phyloP scores from a whole-genome alignment of 2,888 invertebrate genomes.

The Coelopa pilipes region DNA sequence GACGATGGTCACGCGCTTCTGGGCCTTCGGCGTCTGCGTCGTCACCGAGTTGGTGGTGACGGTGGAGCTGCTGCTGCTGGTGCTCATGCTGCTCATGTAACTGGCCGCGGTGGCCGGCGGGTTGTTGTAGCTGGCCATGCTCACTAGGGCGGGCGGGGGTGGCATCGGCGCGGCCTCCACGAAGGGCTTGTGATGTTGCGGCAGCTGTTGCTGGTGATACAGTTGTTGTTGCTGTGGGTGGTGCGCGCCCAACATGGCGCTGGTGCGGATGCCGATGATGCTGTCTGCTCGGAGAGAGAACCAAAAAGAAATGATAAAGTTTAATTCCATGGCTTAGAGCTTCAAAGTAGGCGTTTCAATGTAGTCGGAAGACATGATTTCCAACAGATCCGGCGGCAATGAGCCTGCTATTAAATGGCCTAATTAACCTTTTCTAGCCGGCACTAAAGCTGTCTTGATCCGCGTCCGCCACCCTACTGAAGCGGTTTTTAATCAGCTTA shows the following conservation, averaged over 20 bases:
- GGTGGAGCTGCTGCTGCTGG: conserved; percentile 41
- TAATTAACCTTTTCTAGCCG: too few relatives aligned
- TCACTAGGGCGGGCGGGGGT: conserved; percentile 33
- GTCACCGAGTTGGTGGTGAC: conserved; percentile 51
- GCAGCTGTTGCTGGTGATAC: conserved; percentile 45
- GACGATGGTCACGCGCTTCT: conserved; percentile 65
- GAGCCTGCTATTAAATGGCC: too few relatives aligned
- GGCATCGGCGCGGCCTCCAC: conserved; percentile 50
- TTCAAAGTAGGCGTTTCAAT: too few relatives aligned
- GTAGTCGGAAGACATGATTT: too few relatives aligned
- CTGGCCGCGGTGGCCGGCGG: conserved; percentile 3
- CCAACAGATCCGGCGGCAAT: too few relatives aligned
- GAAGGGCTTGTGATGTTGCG: conserved; percentile 59
- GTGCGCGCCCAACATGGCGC: conserved; percentile 49
- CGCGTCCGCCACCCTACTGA: too few relatives aligned
- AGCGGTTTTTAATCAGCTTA: too few relatives aligned
- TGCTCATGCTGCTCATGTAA: conserved; percentile 17
- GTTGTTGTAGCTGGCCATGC: conserved; percentile 29
- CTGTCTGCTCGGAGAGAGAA: conserved; percentile 12
- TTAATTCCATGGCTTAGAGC: too few relatives aligned
- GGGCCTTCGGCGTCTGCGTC: conserved; percentile 62
- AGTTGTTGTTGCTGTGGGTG: conserved; percentile 46
- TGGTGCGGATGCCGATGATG: conserved; percentile 64
- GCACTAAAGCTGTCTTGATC: too few relatives aligned
- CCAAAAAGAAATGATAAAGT: not conserved